These are phyloP conservation scores for Pangasius larnaudii DNA, from an alignment of 2,797 vertebrate genomes.

Conservation along the genomic window DNA sequence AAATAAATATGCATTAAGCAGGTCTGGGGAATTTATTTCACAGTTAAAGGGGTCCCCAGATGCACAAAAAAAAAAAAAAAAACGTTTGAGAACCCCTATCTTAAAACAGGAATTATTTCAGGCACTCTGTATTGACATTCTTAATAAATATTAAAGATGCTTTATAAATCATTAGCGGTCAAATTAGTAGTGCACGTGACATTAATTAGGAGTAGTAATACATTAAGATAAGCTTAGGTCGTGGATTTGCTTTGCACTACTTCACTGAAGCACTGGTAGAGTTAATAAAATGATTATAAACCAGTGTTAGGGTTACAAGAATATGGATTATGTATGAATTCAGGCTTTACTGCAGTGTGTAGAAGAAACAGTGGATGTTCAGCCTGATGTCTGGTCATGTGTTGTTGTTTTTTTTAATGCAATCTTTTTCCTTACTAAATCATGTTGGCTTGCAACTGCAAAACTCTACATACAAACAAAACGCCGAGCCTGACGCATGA, in stretches of 20 bases:
- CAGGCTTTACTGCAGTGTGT: background rate
- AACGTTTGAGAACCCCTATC: background rate
- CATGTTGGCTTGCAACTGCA: background rate
- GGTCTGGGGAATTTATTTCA: background rate
- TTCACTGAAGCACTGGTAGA: slow-evolving; percentile 2
- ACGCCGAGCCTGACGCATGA: slow-evolving; percentile 49
- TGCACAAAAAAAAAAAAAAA: background rate
- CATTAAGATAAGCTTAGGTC: background rate
- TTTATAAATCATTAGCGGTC: slow-evolving; percentile 39
- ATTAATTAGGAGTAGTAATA: background rate
- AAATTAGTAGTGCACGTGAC: slow-evolving; percentile 17
- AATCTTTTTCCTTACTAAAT: background rate
- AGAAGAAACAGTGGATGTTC: background rate
- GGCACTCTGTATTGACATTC: background rate
- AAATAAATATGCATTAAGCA: slow-evolving; percentile 6
- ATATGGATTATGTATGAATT: slow-evolving; percentile 7
- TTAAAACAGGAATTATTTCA: slow-evolving; percentile 10
- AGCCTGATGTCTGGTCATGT: slow-evolving; percentile 3
- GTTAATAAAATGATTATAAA: slow-evolving; percentile 5
- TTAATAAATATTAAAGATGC: slow-evolving; percentile 57
- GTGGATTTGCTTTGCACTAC: background rate
- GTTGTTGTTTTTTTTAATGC: background rate
- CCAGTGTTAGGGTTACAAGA: background rate
- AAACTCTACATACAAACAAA: slow-evolving; percentile 6
- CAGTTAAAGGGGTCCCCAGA: background rate